These are phyloP conservation scores for Istiophorus platypterus DNA, from an alignment of 2,113 vertebrate species.

Conservation along the genomic window DNA sequence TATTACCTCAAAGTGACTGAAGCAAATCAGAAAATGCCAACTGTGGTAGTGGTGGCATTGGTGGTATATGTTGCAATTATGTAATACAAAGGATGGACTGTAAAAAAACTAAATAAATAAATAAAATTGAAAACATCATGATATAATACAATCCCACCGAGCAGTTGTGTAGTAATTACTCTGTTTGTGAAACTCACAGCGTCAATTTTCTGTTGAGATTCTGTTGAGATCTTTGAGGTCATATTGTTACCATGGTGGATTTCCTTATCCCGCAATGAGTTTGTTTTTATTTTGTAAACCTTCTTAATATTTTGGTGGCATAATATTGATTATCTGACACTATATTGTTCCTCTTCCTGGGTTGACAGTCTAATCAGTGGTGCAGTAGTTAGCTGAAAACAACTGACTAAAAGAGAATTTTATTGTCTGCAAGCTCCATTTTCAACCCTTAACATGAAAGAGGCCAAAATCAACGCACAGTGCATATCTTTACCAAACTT, in stretches of 20 bases:
- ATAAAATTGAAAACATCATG: not conserved
- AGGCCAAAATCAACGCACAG: too few species aligned
- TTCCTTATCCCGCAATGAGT: not conserved
- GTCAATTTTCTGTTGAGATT: not conserved
- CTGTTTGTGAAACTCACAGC: not conserved
- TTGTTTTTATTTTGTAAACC: not conserved
- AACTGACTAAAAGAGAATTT: not conserved
- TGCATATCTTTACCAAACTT: too few species aligned
- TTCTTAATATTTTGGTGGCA: not conserved
- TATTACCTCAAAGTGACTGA: slow-evolving; percentile 37
- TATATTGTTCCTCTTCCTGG: not conserved
- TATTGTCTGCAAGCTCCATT: not conserved
- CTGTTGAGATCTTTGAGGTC: not conserved
- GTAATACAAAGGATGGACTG: not conserved
- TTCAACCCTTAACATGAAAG: not conserved
- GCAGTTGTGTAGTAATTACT: not conserved
- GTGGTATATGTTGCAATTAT: not conserved
- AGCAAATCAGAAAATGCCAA: slow-evolving; percentile 41
- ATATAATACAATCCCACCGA: not conserved
- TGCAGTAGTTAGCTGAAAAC: not conserved
- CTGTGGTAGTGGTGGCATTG: not conserved
- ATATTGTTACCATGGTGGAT: not conserved
- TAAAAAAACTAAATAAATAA: not conserved
- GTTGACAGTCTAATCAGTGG: not conserved
- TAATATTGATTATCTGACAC: not conserved